A percentile compares a stretch with the other conserved stretches of the same genome.
Conservation (phyloP, 2,888 invertebrate genomes). For the Sphaeridia pumilis region DNA sequence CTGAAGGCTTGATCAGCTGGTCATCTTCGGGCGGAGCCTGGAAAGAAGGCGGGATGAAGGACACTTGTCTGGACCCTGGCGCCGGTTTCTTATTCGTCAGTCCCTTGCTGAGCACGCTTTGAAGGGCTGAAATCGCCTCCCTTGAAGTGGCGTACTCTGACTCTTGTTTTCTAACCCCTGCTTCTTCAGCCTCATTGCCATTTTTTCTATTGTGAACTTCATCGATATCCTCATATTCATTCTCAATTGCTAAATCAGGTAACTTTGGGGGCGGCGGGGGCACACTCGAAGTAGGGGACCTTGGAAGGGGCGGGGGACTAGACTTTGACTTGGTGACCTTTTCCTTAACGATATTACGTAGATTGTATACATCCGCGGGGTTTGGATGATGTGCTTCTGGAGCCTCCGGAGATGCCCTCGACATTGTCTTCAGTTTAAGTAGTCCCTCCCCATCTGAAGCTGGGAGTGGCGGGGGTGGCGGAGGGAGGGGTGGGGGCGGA, state of each 20-base stretch:
- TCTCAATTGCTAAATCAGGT: constrained; percentile 19
- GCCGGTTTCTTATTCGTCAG: background rate
- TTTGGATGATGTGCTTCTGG: background rate
- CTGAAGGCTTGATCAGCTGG: constrained; percentile 80
- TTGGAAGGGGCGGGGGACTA: background rate
- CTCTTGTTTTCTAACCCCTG: background rate
- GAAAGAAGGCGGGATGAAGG: constrained; percentile 86
- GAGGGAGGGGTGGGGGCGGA: constrained; percentile 30
- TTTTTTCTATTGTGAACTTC: constrained; percentile 48
- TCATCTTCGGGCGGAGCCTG: constrained; percentile 59
- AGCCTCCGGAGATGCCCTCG: background rate
- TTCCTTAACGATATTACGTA: background rate
- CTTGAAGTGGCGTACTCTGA: background rate
- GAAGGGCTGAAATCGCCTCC: background rate
- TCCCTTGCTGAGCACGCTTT: background rate
- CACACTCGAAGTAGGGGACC: background rate
- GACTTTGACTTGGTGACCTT: background rate
- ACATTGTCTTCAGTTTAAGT: background rate
- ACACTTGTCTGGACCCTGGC: constrained; percentile 41
- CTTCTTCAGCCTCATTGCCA: background rate
- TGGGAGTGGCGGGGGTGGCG: constrained; percentile 34
- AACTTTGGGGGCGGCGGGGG: background rate
- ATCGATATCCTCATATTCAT: constrained; percentile 71
- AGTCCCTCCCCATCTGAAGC: constrained; percentile 3
- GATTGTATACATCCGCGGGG: background rate